Evolutionary conservation across 2,888 invertebrate genomes (phyloP), one percentile per base, ranked within the genome.

Genomic region (Helobdella robusta): DNA sequence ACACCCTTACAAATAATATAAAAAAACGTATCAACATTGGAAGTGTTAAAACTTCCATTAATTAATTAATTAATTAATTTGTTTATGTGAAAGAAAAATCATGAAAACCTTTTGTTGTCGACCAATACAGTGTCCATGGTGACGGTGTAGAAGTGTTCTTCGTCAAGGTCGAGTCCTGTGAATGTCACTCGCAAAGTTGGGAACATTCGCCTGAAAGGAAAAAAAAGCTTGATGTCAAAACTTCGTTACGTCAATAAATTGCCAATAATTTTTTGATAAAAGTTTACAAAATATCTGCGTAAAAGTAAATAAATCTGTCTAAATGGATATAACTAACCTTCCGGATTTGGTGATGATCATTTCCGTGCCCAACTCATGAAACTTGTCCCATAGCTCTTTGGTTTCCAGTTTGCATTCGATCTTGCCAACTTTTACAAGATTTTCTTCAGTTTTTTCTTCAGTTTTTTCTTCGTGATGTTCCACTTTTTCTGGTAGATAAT

Each of bases 81-180:
- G n/a, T n/a, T n/a, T n/a, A n/a, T n/a, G n/a, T n/a, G n/a, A n/a
- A n/a, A n/a, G n/a, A n/a, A n/a, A n/a, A n/a, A n/a, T n/a, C n/a
- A n/a, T n/a, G n/a, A n/a, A n/a, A n/a, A n/a, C n/a, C 95, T 85
- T 82, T 94, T 91, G 82, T 89, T 89, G 83, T 97, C 95, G 77
- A 95, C 91, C 68, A 94, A 93, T 70, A 94, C 89, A 77, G 95
- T 91, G 83, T 97, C 95, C 84, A 97, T 85, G 73, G 94, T 84
- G 66, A 97, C 93, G 64, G 89, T 87, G 83, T 94, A 97, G 20
- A 73, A 72, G 54, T 6, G 32, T 18, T 30, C 2, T 2, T 67
- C 63, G 56, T 80, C 85, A 0, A 85, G 81, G 66, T 85, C 83
- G 56, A 87, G 81, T 8, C 70, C 70, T 3, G 60, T 67, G 84